These are phyloP conservation scores for Drosophila aldrichi DNA, from an alignment of 2,888 invertebrate species.

Conservation along the genomic window DNA sequence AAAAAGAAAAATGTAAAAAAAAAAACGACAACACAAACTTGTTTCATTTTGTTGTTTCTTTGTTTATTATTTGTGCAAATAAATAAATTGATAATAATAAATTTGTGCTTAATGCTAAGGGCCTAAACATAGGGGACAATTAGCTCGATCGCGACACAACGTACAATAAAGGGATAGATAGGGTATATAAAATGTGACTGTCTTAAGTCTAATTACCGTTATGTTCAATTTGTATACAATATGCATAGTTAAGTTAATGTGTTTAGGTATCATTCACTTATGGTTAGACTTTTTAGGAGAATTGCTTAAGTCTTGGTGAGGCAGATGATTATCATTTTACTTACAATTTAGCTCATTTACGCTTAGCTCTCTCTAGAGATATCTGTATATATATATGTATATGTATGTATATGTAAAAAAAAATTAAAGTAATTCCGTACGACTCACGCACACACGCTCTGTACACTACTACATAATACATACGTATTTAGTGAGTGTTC, in stretches of 20 bases:
- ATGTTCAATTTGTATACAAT: not conserved
- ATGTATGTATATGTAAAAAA: conserved; percentile 17
- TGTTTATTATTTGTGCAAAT: conserved; percentile 41
- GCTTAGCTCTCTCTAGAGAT: conserved; percentile 27
- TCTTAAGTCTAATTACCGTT: conserved; percentile 16
- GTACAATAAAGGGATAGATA: conserved; percentile 22
- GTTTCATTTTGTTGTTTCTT: conserved; percentile 1
- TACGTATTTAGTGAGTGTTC: too few species aligned
- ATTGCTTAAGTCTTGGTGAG: conserved; percentile 75
- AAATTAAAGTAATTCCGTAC: conserved; percentile 2
- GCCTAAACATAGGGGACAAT: conserved; percentile 30
- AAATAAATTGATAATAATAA: conserved; percentile 53
- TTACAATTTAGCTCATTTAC: conserved; percentile 14
- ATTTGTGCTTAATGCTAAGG: conserved; percentile 45
- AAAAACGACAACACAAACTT: conserved; percentile 24
- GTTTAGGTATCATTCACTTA: conserved; percentile 32
- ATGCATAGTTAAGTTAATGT: not conserved
- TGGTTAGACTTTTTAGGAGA: conserved; percentile 42
- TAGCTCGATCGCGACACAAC: conserved; percentile 4
- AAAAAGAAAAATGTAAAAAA: conserved; percentile 58
- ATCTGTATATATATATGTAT: too few species aligned
- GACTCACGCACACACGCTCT: conserved; percentile 4
- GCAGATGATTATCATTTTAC: conserved; percentile 66
- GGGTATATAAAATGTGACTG: conserved; percentile 19
- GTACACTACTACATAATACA: too few species aligned